Percentiles rank a stretch among this genome's conserved stretches.
Conservation (phyloP, 2,113 vertebrate species). For the Terrapene triunguis region DNA sequence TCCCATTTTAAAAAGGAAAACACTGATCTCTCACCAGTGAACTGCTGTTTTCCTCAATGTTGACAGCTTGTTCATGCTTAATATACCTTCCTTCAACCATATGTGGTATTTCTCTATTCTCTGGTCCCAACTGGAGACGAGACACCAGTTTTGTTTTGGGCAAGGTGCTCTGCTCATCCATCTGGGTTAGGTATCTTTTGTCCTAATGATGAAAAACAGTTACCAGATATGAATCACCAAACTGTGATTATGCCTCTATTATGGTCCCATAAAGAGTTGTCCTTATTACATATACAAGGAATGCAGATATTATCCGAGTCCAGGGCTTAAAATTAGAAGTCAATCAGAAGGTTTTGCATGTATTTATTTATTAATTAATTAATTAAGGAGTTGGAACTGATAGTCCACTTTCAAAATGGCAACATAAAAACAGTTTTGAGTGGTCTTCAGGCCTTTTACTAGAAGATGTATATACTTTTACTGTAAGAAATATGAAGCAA, state of each 20-base stretch:
- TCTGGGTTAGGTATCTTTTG: not conserved
- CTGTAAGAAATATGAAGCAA: not conserved
- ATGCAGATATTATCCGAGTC: not conserved
- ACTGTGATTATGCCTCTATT: not conserved
- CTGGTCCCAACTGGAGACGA: conserved; percentile 15
- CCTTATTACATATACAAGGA: not conserved
- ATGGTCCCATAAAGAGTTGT: not conserved
- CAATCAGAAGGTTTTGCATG: not conserved
- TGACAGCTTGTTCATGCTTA: not conserved
- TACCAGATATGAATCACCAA: not conserved
- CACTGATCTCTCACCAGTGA: conserved; percentile 26
- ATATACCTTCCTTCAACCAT: not conserved
- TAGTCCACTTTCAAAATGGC: not conserved
- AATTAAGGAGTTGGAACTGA: not conserved
- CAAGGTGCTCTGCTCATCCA: not conserved
- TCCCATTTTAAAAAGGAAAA: not conserved
- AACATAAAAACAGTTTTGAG: not conserved
- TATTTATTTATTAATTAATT: not conserved
- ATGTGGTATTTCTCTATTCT: conserved; percentile 44
- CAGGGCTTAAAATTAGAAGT: not conserved
- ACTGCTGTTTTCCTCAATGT: not conserved
- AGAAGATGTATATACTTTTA: not conserved
- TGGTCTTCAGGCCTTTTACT: not conserved
- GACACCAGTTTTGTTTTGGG: conserved; percentile 21
- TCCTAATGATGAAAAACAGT: not conserved